A percentile compares a stretch with the other conserved stretches of the same genome.
Conservation (phyloP, 2,113 vertebrate genomes). For the Corythaeola cristata region DNA sequence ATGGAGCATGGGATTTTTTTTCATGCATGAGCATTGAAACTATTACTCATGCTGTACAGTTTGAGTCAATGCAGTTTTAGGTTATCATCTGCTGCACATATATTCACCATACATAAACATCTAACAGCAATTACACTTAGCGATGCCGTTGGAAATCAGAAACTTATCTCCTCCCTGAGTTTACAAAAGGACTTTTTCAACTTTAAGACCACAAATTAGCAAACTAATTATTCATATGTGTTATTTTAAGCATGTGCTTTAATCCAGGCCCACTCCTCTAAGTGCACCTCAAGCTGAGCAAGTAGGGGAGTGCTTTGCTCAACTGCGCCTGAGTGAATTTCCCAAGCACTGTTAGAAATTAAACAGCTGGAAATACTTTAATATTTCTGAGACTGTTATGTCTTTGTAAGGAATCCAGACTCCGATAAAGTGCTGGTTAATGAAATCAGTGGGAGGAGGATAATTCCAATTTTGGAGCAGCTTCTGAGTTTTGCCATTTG, state of each 20-base stretch:
- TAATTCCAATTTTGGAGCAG: background rate
- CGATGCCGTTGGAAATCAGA: background rate
- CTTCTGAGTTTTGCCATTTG: background rate
- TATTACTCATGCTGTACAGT: background rate
- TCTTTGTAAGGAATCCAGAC: background rate
- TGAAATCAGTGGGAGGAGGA: background rate
- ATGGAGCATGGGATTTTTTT: background rate
- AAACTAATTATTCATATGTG: background rate
- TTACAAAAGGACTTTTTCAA: background rate
- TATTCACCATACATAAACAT: background rate
- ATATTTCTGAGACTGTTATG: background rate
- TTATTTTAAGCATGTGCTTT: background rate
- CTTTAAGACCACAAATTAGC: background rate
- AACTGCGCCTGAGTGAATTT: background rate
- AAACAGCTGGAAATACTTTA: background rate
- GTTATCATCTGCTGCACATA: background rate
- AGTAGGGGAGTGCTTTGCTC: background rate
- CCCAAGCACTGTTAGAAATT: background rate
- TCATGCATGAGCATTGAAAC: background rate
- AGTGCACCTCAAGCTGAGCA: background rate
- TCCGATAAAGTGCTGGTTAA: background rate
- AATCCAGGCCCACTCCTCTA: background rate
- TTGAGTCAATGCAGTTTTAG: background rate
- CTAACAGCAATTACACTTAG: background rate
- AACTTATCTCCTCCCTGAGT: background rate